Conservation (phyloP, 2,888 invertebrate genomes). For the Pandemis corylana region DNA sequence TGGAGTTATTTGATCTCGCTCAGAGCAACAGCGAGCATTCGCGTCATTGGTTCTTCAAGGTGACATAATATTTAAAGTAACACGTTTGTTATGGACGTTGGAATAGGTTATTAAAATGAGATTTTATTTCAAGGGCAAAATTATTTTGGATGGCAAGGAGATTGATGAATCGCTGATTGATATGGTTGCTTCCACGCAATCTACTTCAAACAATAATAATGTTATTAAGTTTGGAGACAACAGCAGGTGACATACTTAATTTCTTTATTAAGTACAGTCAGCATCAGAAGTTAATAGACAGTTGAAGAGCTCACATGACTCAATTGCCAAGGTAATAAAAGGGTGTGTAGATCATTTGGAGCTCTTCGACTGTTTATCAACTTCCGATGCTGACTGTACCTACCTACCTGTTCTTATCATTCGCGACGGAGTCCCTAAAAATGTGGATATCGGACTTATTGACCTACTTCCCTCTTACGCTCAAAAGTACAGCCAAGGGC, state of each 20-base stretch:
- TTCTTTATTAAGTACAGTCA: too few relatives aligned
- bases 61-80: constrained; percentile 48
- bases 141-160: constrained; percentile 92
- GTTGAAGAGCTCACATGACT: too few relatives aligned
- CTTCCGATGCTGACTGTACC: too few relatives aligned
- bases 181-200: constrained; percentile 96
- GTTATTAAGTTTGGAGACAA: constrained; percentile 99
- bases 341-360: too few relatives aligned
- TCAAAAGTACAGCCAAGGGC: background rate
- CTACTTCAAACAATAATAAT: constrained; percentile 94
- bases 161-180: constrained; percentile 93
- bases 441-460: too few relatives aligned
- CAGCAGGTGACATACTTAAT: constrained; percentile 87
- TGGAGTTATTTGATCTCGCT: constrained; percentile 98
- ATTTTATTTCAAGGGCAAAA: constrained; percentile 86
- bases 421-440: too few relatives aligned
- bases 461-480: too few relatives aligned
- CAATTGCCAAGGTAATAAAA: too few relatives aligned
- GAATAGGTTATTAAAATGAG: background rate
- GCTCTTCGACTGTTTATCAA: too few relatives aligned
- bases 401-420: too few relatives aligned
- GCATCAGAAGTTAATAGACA: too few relatives aligned
- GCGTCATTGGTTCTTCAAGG: constrained; percentile 99
- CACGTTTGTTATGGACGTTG: constrained; percentile 30
- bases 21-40: constrained; percentile 99